A percentile compares a stretch with the other conserved stretches of the same genome.
These are phyloP conservation scores for Apantesis nais DNA, from an alignment of 2,888 invertebrate genomes.

Conservation along the genomic window DNA sequence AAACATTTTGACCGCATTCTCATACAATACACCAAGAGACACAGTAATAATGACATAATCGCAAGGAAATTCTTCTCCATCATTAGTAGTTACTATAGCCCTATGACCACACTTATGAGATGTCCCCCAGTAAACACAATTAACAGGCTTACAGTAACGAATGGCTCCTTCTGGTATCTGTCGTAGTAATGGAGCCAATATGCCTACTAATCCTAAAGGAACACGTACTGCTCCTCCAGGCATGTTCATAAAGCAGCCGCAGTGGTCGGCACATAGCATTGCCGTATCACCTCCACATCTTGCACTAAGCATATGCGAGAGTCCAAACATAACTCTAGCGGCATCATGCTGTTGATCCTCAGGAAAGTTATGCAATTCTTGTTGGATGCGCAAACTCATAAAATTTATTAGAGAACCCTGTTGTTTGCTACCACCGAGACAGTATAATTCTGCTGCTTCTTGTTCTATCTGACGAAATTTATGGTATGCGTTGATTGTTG, in stretches of 20 bases:
- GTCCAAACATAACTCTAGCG: conserved; percentile 88
- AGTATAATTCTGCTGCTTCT: conserved; percentile 87
- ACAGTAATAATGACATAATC: conserved; percentile 93
- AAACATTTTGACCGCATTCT: conserved; percentile 88
- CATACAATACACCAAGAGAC: conserved; percentile 90
- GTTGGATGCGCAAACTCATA: conserved; percentile 88
- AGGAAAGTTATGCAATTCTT: conserved; percentile 88
- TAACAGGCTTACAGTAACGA: conserved; percentile 89
- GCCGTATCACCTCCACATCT: conserved; percentile 88
- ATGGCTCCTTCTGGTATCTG: conserved; percentile 87
- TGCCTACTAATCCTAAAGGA: conserved; percentile 88
- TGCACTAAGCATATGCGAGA: conserved; percentile 86
- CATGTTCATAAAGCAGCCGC: conserved; percentile 82
- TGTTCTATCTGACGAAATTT: conserved; percentile 88
- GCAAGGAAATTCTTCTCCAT: conserved; percentile 89
- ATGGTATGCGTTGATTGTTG: conserved; percentile 87
- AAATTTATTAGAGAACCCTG: conserved; percentile 89
- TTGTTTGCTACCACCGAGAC: conserved; percentile 85
- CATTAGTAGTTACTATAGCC: conserved; percentile 87
- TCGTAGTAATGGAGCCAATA: conserved; percentile 87
- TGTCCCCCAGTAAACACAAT: conserved; percentile 88
- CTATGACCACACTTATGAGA: conserved; percentile 77
- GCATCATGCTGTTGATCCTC: conserved; percentile 89
- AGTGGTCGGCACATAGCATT: conserved; percentile 72
- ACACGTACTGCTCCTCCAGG: conserved; percentile 86